Base-by-base conservation (phyloP, 2,113 vertebrate genomes). In the Bungarus multicinctus region DNA sequence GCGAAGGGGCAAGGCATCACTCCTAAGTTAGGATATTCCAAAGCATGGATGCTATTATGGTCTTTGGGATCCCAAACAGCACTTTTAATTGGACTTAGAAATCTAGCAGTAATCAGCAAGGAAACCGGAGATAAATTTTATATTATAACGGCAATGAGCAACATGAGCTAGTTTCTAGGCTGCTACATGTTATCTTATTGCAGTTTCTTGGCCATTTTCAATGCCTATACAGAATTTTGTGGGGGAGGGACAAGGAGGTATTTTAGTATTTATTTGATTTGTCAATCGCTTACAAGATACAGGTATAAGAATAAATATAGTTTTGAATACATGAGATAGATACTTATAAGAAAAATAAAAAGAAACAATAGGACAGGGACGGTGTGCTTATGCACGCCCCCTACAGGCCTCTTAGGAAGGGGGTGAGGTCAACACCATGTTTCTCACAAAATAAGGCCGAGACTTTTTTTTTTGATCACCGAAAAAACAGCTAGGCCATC, bases 191-290 rank as follows among this genome's bases (percentile, higher is more conserved):
- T 69, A 69, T 16, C 30, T n/a, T n/a, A 69, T 4, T 69, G 60
- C 27, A n/a, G 60, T 69, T n/a, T 69, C 60, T 69, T 30, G 60
- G 30, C 60, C 11, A 69, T n/a, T n/a, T 64, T 69, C 60, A 69
- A 69, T n/a, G 30, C 4, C n/a, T 69, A 14, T n/a, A 69, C 4
- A n/a, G 60, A 9, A 60, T 3, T 27, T n/a, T n/a, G n/a, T 2
- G 0, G 25, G 23, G 23, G 1, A 9, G 0, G 11, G 30, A n/a
- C n/a, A n/a, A n/a, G 60, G 30, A n/a, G 30, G 10, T n/a, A 4
- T 4, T n/a, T n/a, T n/a, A n/a, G n/a, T n/a, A n/a, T n/a, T n/a
- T n/a, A n/a, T n/a, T n/a, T n/a, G n/a, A n/a, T n/a, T n/a, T n/a
- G n/a, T n/a, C n/a, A n/a, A n/a, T n/a, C n/a, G n/a, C n/a, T n/a